Evolutionary conservation across 2,888 invertebrate species (phyloP), one percentile per base, ranked within the genome.

Genomic region (Pristionchus entomophagus): DNA sequence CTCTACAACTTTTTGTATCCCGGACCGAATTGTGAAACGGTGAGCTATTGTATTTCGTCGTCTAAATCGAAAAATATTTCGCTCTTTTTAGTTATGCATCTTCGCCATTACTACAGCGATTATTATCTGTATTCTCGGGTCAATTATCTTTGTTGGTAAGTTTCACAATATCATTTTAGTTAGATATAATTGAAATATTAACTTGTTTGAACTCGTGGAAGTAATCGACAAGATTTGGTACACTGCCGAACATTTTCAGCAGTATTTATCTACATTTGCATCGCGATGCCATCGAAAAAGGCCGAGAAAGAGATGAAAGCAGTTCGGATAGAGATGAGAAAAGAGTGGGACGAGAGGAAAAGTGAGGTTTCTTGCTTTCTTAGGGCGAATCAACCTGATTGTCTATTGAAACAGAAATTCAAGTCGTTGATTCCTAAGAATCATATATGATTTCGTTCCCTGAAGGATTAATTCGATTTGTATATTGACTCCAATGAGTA

Each of bases 341-440:
- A 41, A 12, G 73, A 73, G 14, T 73, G 73, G 73, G 73, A 73
- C 41, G 73, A 73, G 45, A 41, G 45, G 73, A 73, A 73, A 22
- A 45, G 73, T 69, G 4, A 38, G 65, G 35, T 19, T 32, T 8
- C 35, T 35, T n/a, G n/a, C n/a, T n/a, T n/a, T n/a, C n/a, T n/a
- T n/a, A n/a, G n/a, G n/a, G n/a, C n/a, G n/a, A n/a, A n/a, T n/a
- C n/a, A n/a, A n/a, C n/a, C n/a, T n/a, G n/a, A n/a, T n/a, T n/a
- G n/a, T n/a, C n/a, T n/a, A n/a, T n/a, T n/a, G n/a, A n/a, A n/a
- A n/a, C n/a, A n/a, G n/a, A n/a, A n/a, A n/a, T n/a, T n/a, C n/a
- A n/a, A n/a, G n/a, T n/a, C n/a, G n/a, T n/a, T n/a, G n/a, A n/a
- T n/a, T n/a, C n/a, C n/a, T n/a, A n/a, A n/a, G n/a, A n/a, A n/a